Evolutionary conservation across 2,113 vertebrate genomes (phyloP).

Genomic region (Campylorhamphus procurvoides): DNA sequence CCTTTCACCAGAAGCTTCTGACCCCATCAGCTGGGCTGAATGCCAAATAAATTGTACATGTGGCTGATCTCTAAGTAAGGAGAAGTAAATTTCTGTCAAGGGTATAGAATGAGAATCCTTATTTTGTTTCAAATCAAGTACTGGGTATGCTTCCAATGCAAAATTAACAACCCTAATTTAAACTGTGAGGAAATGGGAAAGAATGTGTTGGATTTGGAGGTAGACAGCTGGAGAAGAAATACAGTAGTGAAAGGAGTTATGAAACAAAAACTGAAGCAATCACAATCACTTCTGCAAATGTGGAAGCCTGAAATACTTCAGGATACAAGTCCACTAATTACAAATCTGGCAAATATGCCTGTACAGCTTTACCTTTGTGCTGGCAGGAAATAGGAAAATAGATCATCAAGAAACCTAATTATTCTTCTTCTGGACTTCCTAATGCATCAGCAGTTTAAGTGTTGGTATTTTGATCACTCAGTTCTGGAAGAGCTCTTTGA

Average conservation of each 20-base stretch:
- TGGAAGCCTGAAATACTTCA: constrained; percentile 25
- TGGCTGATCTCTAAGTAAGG: not conserved
- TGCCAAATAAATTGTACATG: constrained; percentile 3
- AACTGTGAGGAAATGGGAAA: constrained; percentile 10
- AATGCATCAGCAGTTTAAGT: not conserved
- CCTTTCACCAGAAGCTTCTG: constrained; percentile 3
- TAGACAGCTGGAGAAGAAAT: constrained; percentile 51
- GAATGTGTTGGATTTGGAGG: not conserved
- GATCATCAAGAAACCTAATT: constrained; percentile 21
- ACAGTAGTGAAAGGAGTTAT: constrained; percentile 20
- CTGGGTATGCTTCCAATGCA: not conserved
- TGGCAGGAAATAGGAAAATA: constrained; percentile 35
- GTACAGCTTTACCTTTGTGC: constrained; percentile 7
- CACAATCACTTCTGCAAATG: constrained; percentile 35
- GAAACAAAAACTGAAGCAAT: constrained; percentile 47
- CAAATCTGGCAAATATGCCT: not conserved
- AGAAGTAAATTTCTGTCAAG: constrained; percentile 5
- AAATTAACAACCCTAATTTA: not conserved
- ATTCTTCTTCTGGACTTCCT: constrained; percentile 21
- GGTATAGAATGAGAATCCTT: not conserved
- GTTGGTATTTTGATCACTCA: constrained; percentile 5
- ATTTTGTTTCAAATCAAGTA: constrained; percentile 6
- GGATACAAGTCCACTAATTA: constrained; percentile 39
- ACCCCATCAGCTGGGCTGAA: not conserved
- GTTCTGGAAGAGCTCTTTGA: not conserved